Conservation (phyloP, 2,888 invertebrate species). For the Dicroscelio sp. region DNA sequence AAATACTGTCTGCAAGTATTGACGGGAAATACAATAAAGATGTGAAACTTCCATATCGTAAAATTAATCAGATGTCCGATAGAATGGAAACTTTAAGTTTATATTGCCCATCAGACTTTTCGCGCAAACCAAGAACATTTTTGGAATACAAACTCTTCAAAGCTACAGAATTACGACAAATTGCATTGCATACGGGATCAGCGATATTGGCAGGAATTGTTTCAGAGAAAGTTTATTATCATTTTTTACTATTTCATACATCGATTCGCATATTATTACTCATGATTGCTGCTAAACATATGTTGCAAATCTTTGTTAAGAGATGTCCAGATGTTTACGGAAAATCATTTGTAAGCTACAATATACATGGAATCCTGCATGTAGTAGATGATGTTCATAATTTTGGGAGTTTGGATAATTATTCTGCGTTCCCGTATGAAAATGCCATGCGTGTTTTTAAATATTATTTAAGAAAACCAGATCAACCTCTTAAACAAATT, state of each 20-base stretch:
- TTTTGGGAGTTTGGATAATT: slow-evolving; percentile 67
- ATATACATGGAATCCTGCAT: slow-evolving; percentile 70
- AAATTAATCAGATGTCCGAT: slow-evolving; percentile 25
- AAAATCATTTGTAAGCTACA: slow-evolving; percentile 60
- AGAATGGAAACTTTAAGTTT: slow-evolving; percentile 63
- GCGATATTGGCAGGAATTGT: slow-evolving; percentile 81
- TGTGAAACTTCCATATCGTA: slow-evolving; percentile 2
- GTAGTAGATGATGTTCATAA: slow-evolving; percentile 60
- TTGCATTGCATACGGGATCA: slow-evolving; percentile 86
- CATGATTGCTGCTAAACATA: slow-evolving; percentile 25
- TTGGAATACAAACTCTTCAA: slow-evolving; percentile 78
- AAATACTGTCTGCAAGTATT: slow-evolving; percentile 66
- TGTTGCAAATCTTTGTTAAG: slow-evolving; percentile 52
- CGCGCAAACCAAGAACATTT: slow-evolving; percentile 80
- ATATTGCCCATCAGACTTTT: slow-evolving; percentile 84
- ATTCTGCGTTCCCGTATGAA: slow-evolving; percentile 73
- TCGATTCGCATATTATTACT: slow-evolving; percentile 71
- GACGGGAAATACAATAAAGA: slow-evolving; percentile 67
- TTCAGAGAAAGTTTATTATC: slow-evolving; percentile 70
- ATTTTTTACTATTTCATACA: slow-evolving; percentile 83
- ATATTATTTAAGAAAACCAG: slow-evolving; percentile 51
- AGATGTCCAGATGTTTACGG: slow-evolving; percentile 46
- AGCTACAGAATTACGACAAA: slow-evolving; percentile 85
- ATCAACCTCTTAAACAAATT: slow-evolving; percentile 49
- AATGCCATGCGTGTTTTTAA: slow-evolving; percentile 65